Evolutionary conservation across 2,113 vertebrate species (phyloP).

Genomic region (Columba janthina): DNA sequence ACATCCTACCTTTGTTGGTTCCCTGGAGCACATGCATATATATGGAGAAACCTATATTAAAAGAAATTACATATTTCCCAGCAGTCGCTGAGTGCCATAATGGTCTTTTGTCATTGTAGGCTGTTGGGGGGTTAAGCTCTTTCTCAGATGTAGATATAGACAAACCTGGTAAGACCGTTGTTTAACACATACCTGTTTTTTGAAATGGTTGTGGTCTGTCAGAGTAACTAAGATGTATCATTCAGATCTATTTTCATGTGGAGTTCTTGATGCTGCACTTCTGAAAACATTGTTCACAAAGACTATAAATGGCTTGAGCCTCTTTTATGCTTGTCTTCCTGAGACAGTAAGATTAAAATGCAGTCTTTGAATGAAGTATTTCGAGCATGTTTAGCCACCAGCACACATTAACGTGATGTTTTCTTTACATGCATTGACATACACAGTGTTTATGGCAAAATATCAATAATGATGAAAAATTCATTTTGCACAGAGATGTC

Average conservation of each 20-base stretch:
- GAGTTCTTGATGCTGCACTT: neutral
- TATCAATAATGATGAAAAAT: neutral
- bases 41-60: neutral
- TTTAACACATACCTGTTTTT: neutral
- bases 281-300: neutral
- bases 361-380: neutral
- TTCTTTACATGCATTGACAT: neutral
- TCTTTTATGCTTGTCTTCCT: rapidly evolving
- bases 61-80: rapidly evolving
- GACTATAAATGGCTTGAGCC: neutral
- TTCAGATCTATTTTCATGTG: neutral
- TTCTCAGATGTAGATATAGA: neutral
- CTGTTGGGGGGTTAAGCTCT: neutral
- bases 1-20: neutral
- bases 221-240: neutral
- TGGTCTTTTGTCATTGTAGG: neutral
- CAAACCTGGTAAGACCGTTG: neutral
- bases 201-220: neutral
- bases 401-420: neutral
- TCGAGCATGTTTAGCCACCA: neutral
- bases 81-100: neutral
- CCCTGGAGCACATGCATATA: neutral
- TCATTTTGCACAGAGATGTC: neutral
- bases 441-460: neutral
- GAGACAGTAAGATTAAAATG: neutral